These are phyloP conservation scores for Dolomedes plantarius DNA, from an alignment of 2,888 invertebrate genomes.

Conservation along the genomic window DNA sequence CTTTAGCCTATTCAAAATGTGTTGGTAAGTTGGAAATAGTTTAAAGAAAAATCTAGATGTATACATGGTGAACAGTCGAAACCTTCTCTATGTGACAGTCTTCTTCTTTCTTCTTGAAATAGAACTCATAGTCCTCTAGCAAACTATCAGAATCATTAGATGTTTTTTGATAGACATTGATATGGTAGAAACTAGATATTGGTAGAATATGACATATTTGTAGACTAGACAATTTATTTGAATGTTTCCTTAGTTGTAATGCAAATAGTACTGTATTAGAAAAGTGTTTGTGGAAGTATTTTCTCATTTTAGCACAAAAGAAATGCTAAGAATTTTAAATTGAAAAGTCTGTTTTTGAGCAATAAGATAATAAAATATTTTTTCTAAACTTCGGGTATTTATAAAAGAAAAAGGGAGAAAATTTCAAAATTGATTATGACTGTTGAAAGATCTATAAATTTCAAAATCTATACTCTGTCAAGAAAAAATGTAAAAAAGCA, in stretches of 20 bases:
- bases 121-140: constrained; percentile 40
- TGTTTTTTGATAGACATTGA: constrained; percentile 21
- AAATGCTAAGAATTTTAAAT: not conserved
- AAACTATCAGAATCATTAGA: not conserved
- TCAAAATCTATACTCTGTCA: too few species aligned
- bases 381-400: too few species aligned
- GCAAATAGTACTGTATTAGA: not conserved
- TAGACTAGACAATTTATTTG: constrained; percentile 30
- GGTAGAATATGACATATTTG: constrained; percentile 15
- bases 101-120: constrained; percentile 31
- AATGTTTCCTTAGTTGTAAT: constrained; percentile 14
- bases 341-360: too few species aligned
- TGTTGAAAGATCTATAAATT: too few species aligned
- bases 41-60: constrained; percentile 59
- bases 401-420: too few species aligned
- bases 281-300: not conserved
- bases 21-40: constrained; percentile 54
- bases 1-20: constrained; percentile 30
- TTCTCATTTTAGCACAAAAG: not conserved
- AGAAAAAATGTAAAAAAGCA: too few species aligned
- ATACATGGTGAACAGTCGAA: constrained; percentile 27
- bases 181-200: constrained; percentile 28
- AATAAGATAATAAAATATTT: too few species aligned
- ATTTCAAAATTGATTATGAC: too few species aligned
- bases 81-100: constrained; percentile 8